Base-by-base conservation (phyloP, 2,888 invertebrate species). In the Pomacea canaliculata region DNA sequence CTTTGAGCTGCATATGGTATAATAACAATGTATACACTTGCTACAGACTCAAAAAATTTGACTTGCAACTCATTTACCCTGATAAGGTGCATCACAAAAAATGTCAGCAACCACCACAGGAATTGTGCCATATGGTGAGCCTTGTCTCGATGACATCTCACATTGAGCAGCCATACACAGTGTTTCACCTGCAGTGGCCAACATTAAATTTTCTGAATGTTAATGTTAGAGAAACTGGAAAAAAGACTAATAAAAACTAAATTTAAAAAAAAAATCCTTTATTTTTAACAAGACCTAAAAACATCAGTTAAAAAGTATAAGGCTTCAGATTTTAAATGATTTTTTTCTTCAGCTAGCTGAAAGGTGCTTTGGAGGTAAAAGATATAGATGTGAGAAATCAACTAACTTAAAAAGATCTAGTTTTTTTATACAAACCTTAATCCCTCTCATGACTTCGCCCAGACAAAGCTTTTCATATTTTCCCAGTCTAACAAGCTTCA, bases 391-490 rank as follows among this genome's bases (percentile, higher is more conserved):
- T 56, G 16, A 56, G 3, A 1, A 56, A 56, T 56, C 51, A 56
- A 56, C 2, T 56, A 10, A 56, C 37, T 56, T 7, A 16, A 56
- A 23, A 56, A 7, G 51, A 56, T 16, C 7, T 56, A 56, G 4
- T 5, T 3, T 37, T 37, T 56, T 13, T 1, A 56, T 16, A 56
- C 51, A 56, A 7, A 56, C 83, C 81, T 85, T 84, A 27, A 86
- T 76, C 48, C 81, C 80, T n/a, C 68, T 70, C 84, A 85, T 83
- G 12, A 85, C 56, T 72, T 85, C 79, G 13, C 85, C 85, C 27
- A 85, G 76, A 63, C 83, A 82, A 9, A 83, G 67, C 62, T 81
- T 84, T 67, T 85, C 86, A 84, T 80, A 84, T 73, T 80, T 83
- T n/a, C 85, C 84, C 18, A 81, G 67, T 7, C 71, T 78, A 7